These are phyloP conservation scores for Schizothorax lantsangensis DNA, from an alignment of 2,797 vertebrate species.

Conservation along the genomic window DNA sequence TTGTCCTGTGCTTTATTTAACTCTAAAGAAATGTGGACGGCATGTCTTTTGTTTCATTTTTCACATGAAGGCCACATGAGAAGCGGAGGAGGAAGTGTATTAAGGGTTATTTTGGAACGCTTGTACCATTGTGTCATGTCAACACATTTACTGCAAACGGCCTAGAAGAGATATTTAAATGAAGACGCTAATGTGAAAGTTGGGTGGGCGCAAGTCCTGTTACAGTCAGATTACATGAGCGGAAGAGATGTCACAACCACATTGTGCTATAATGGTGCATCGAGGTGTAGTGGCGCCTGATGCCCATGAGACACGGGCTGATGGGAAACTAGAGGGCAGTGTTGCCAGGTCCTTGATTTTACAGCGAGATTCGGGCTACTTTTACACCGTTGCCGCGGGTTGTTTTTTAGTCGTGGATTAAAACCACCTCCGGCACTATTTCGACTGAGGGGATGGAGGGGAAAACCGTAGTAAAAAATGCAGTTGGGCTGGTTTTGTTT, in stretches of 20 bases:
- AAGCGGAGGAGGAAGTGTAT: not conserved
- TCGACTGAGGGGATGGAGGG: not conserved
- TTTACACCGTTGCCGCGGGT: not conserved
- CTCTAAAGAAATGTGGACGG: slow-evolving; percentile 4
- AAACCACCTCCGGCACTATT: not conserved
- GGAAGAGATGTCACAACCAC: slow-evolving; percentile 36
- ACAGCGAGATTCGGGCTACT: not conserved
- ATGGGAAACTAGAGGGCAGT: not conserved
- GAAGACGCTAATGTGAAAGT: slow-evolving; percentile 23
- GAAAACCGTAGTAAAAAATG: not conserved
- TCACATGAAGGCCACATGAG: slow-evolving; percentile 3
- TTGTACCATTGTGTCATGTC: slow-evolving; percentile 9
- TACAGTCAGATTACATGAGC: slow-evolving; percentile 9
- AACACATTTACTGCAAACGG: not conserved
- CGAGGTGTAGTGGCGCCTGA: not conserved
- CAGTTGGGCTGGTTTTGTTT: not conserved
- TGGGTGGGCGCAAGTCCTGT: slow-evolving; percentile 24
- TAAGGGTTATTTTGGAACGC: not conserved
- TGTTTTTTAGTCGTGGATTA: not conserved
- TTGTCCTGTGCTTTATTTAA: slow-evolving; percentile 24
- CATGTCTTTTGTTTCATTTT: slow-evolving; percentile 14
- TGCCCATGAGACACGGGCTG: not conserved
- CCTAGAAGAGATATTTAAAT: slow-evolving; percentile 32
- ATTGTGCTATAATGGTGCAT: not conserved
- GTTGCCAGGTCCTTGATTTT: not conserved